These are phyloP conservation scores for Barbus barbus DNA, from an alignment of 2,113 vertebrate species.

Conservation along the genomic window DNA sequence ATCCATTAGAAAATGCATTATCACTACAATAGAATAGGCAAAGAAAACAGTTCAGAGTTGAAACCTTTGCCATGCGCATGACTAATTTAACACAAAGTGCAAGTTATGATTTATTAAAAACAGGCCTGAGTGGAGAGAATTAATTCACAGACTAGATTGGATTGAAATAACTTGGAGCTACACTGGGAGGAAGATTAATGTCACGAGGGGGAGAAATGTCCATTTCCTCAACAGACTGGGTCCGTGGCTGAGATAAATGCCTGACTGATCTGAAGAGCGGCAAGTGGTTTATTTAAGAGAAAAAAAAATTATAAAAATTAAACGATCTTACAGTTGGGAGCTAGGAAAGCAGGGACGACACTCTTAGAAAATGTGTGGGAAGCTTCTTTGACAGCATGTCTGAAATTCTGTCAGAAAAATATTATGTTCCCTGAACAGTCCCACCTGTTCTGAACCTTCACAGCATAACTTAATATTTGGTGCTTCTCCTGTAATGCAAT, in stretches of 20 bases:
- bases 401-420: slow-evolving; percentile 12
- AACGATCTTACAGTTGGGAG: neutral
- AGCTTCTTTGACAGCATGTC: neutral
- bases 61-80: neutral
- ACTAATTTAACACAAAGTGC: slow-evolving; percentile 8
- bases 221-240: slow-evolving; percentile 14
- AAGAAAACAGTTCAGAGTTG: slow-evolving; percentile 2
- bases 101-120: slow-evolving; percentile 45
- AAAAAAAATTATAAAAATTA: neutral
- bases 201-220: slow-evolving; percentile 14
- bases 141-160: slow-evolving; percentile 40
- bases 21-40: neutral
- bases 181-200: slow-evolving; percentile 29
- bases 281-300: neutral
- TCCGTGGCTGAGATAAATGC: neutral
- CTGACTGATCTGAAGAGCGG: slow-evolving; percentile 4
- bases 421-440: neutral
- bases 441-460: neutral
- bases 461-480: neutral
- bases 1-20: slow-evolving; percentile 4
- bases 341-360: neutral
- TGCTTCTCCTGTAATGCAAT: neutral
- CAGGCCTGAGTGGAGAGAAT: slow-evolving; percentile 35
- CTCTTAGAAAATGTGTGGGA: slow-evolving; percentile 13
- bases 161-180: slow-evolving; percentile 40